Conservation (phyloP, 2,797 vertebrate genomes). For the Enteromius fasciolatus region DNA sequence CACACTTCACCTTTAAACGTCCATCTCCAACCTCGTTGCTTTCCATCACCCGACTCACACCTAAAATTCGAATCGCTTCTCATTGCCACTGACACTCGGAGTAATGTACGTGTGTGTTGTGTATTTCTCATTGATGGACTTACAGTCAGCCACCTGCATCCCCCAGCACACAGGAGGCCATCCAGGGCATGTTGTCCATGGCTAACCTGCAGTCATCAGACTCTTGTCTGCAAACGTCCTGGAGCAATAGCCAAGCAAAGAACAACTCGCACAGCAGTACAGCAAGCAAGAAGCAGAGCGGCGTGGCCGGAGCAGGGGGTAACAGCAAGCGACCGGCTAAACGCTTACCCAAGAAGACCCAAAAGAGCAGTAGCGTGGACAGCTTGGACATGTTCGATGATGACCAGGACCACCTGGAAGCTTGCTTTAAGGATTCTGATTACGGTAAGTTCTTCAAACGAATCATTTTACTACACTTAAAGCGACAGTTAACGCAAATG, state of each 20-base stretch:
- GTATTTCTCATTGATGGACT: slow-evolving; percentile 79
- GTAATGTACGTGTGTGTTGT: slow-evolving; percentile 72
- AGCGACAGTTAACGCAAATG: neutral
- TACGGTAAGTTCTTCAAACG: slow-evolving; percentile 81
- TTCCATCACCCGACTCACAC: slow-evolving; percentile 45
- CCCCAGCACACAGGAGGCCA: slow-evolving; percentile 99
- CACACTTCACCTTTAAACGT: slow-evolving; percentile 23
- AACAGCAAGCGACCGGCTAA: slow-evolving; percentile 83
- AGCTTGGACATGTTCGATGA: slow-evolving; percentile 91
- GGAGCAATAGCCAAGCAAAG: slow-evolving; percentile 89
- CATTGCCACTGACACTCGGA: slow-evolving; percentile 54
- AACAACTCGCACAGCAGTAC: slow-evolving; percentile 82
- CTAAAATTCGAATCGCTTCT: slow-evolving; percentile 52
- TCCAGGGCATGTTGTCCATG: slow-evolving; percentile 99
- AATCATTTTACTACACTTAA: neutral
- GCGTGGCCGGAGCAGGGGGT: slow-evolving; percentile 60
- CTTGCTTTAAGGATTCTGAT: slow-evolving; percentile 98
- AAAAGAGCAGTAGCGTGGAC: slow-evolving; percentile 87
- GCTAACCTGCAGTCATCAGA: slow-evolving; percentile 97
- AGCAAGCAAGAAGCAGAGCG: slow-evolving; percentile 80
- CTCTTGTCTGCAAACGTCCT: slow-evolving; percentile 88
- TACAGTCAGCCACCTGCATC: slow-evolving; percentile 97
- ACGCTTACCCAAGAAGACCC: slow-evolving; percentile 86
- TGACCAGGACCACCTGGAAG: slow-evolving; percentile 95
- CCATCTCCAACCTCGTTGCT: slow-evolving; percentile 19